Evolutionary conservation across 2,888 invertebrate genomes (phyloP).

Genomic region (Amphimallon solstitiale): DNA sequence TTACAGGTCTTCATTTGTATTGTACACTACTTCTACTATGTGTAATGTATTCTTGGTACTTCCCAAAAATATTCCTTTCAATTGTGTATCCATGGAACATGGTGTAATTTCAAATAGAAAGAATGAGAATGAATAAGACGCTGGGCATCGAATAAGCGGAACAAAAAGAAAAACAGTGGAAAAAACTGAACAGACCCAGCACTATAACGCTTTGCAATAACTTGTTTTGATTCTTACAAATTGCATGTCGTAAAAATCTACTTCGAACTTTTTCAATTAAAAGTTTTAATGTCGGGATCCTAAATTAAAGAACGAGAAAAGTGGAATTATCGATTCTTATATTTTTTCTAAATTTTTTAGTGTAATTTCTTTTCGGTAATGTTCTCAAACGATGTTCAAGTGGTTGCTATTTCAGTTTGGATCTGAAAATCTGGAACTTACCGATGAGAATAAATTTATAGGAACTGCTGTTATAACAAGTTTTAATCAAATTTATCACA

Average conservation of each 20-base stretch:
- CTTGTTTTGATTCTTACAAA: not conserved
- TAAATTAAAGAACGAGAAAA: slow-evolving; percentile 1
- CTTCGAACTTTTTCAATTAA: slow-evolving; percentile 22
- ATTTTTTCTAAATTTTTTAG: not conserved
- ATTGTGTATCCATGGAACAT: not conserved
- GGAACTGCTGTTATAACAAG: too few species aligned
- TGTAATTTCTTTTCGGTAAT: too few species aligned
- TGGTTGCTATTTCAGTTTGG: too few species aligned
- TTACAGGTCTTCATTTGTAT: too few species aligned
- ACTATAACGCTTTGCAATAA: slow-evolving; percentile 3
- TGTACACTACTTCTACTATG: too few species aligned
- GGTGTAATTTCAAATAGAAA: not conserved
- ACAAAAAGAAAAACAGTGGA: not conserved
- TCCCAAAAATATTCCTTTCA: slow-evolving; percentile 15
- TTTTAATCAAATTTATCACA: too few species aligned
- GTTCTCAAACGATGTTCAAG: too few species aligned
- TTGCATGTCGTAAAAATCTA: not conserved
- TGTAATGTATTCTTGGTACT: too few species aligned
- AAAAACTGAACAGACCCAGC: not conserved
- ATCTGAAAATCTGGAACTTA: too few species aligned
- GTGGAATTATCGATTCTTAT: not conserved
- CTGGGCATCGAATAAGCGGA: not conserved
- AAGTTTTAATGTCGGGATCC: slow-evolving; percentile 12
- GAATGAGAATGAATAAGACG: not conserved
- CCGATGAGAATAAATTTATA: too few species aligned